Base-by-base conservation (phyloP, 2,113 vertebrate genomes). In the Casuarius casuarius region DNA sequence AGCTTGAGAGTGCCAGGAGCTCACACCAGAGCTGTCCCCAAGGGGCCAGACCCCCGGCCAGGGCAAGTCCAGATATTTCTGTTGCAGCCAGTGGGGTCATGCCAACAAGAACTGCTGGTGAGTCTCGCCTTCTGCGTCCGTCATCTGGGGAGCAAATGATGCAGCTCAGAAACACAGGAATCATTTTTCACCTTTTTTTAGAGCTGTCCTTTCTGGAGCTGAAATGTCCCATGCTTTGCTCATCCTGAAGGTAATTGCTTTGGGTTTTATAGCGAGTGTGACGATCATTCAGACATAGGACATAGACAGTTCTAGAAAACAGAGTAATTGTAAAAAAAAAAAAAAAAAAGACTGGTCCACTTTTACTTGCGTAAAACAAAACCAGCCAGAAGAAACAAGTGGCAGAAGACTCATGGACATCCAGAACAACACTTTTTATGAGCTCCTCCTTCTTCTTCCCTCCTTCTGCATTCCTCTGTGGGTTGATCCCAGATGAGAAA, bases 381-480 rank as follows among this genome's bases (percentile, higher is more conserved):
- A 44, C 14, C 5, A 35, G 5, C 1, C 6, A 56, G 35, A 59
- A 78, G 26, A 87, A 82, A 44, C 2, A 18, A n/a, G 54, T 79
- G 25, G 29, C 20, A 0, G 1, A 73, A 35, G 16, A 58, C 4
- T 28, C 13, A 1, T 3, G 1, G 44, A n/a, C 4, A 5, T 22
- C 9, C 54, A 38, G 19, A n/a, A 20, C 54, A 62, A 26, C 10
- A 46, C 1, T 0, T 3, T 29, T 61, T 22, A 5, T 56, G 46
- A 46, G 20, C 26, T 20, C 13, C 5, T 7, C n/a, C 22, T 58
- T 92, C 29, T 35, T 72, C 42, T n/a, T 59, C 38, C 21, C 65
- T 66, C 31, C 13, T 71, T 35, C 13, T 25, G 42, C 8, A 1
- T 54, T 5, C 23, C 15, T 35, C 26, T 33, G 16, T 72, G 23